phyloP scores from a whole-genome alignment of 1,140 invertebrate genomes.

The Cotesia chilonis region DNA sequence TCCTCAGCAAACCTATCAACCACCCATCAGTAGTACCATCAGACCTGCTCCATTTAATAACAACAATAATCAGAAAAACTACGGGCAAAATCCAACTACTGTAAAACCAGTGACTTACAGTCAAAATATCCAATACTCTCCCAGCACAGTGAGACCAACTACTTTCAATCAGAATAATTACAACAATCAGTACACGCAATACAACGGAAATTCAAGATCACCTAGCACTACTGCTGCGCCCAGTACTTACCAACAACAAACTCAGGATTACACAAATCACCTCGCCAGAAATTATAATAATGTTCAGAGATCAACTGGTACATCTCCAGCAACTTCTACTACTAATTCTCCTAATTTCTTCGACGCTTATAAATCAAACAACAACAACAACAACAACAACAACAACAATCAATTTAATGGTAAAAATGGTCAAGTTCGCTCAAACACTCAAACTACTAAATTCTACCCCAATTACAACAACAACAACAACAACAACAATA shows the following conservation, averaged over 20 bases:
- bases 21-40: conserved; percentile 49
- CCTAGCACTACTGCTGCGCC: conserved; percentile 52
- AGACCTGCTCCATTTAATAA: conserved; percentile 44
- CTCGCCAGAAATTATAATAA: conserved; percentile 59
- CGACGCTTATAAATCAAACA: conserved; percentile 38
- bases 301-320: conserved; percentile 53
- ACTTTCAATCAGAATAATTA: conserved; percentile 29
- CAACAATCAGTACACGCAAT: conserved; percentile 47
- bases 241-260: conserved; percentile 54
- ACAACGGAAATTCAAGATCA: conserved; percentile 34
- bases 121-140: conserved; percentile 43
- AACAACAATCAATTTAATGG: conserved; percentile 56
- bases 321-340: conserved; percentile 36
- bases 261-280: conserved; percentile 50
- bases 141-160: conserved; percentile 4
- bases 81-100: conserved; percentile 41
- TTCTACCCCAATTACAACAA: conserved; percentile 63
- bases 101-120: conserved; percentile 43
- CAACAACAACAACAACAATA: conserved; percentile 54
- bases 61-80: conserved; percentile 47
- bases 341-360: conserved; percentile 52
- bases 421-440: conserved; percentile 52
- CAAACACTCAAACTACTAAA: conserved; percentile 48
- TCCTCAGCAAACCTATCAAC: conserved; percentile 52
- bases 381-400: conserved; percentile 48